phyloP scores from a whole-genome alignment of 1,140 invertebrate genomes.

The Zaprionus kolodkinae region DNA sequence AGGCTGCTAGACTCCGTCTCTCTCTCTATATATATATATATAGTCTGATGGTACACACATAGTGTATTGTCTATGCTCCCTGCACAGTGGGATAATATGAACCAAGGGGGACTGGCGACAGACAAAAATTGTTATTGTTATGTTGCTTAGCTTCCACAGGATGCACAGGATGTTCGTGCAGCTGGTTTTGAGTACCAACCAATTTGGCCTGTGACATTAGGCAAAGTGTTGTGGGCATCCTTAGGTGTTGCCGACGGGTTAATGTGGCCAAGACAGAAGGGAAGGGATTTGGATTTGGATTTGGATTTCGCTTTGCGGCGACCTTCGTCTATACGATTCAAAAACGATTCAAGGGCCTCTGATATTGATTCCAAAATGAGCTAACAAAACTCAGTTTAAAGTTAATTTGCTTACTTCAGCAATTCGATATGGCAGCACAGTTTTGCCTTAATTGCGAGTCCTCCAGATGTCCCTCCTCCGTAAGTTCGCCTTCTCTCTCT shows the following conservation, averaged over 20 bases:
- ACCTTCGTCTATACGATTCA: conserved; percentile 20
- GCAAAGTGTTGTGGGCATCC: conserved; percentile 41
- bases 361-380: conserved; percentile 29
- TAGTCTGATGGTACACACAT: background rate
- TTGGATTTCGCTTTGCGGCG: conserved; percentile 33
- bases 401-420: conserved; percentile 29
- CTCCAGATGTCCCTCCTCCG: background rate
- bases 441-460: conserved; percentile 1
- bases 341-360: conserved; percentile 16
- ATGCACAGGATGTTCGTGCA: conserved; percentile 63
- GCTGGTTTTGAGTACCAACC: conserved; percentile 53
- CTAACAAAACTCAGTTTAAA: conserved; percentile 17
- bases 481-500: background rate
- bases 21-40: background rate
- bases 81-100: conserved; percentile 18
- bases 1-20: conserved; percentile 7
- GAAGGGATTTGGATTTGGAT: background rate
- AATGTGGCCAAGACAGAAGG: background rate
- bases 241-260: conserved; percentile 31
- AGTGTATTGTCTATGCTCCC: conserved; percentile 22
- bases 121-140: conserved; percentile 75
- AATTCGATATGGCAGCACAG: conserved; percentile 23
- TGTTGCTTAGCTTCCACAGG: conserved; percentile 60
- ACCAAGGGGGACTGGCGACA: conserved; percentile 28
- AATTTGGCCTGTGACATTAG: conserved; percentile 64